Evolutionary conservation across 2,888 invertebrate genomes (phyloP), one percentile per base, ranked within the genome.

Genomic region (Dicyrtoma fusca): DNA sequence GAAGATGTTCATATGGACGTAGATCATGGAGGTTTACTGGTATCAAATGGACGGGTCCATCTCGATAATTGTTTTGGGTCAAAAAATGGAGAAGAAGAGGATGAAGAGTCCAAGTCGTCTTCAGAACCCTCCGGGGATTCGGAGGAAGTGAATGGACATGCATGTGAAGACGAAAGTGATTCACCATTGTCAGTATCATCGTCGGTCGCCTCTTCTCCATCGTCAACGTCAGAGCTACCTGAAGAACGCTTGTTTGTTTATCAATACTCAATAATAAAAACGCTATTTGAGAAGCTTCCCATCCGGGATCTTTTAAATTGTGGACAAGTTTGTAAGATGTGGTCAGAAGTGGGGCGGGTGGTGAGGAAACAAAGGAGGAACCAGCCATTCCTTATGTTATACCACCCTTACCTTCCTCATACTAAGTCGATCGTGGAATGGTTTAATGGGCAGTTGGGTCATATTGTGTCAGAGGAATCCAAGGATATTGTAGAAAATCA

Each of bases 211-310:
- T n/a, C n/a, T n/a, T n/a, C n/a, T n/a, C n/a, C n/a, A n/a, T n/a
- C 34, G 8, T 34, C 34, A 11, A 23, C 57, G 57, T 57, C 57
- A 25, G 57, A 57, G 57, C 23, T 57, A 57, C 64, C 64, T 64
- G 66, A 66, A 42, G 34, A 66, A 21, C 42, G 53, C n/a, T 44
- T 47, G 8, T 19, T 69, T 61, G 47, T 59, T 59, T 44, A 66
- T 19, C 77, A 79, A 66, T 79, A 77, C 49, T 64, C 74, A 11
- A 71, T 79, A 23, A 65, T 77, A 19, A 79, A 77, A 51, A 66
- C 51, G 11, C 74, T 79, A 17, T 68, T 77, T 21, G 75, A 77
- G 59, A 73, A 74, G 17, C 77, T 79, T 6, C 61, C 69, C 5
- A n/a, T 73, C 45, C 6, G 42, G 0, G 77, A 79, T 63, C 72